Conservation (phyloP, 2,888 invertebrate species). For the Torymus texanus region DNA sequence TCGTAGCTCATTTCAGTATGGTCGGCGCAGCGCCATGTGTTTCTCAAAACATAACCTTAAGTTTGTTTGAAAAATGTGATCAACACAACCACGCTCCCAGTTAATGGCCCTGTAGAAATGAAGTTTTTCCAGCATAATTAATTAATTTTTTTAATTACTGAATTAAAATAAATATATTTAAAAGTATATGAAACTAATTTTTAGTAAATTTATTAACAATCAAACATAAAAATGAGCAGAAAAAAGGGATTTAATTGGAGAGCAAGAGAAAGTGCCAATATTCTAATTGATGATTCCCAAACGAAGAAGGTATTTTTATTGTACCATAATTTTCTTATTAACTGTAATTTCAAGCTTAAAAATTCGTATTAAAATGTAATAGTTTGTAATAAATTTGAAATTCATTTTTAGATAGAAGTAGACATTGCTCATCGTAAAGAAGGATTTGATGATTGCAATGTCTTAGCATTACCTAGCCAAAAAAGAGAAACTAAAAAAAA, state of each 20-base stretch:
- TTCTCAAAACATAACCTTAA: conserved; percentile 40
- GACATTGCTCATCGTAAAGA: conserved; percentile 79
- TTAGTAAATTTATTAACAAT: conserved; percentile 1
- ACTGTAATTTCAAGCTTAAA: too few relatives aligned
- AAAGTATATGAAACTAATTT: neutral
- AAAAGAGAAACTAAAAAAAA: conserved; percentile 83
- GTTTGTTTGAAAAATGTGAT: neutral
- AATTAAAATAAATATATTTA: neutral
- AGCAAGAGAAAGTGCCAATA: conserved; percentile 82
- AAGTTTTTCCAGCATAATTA: too few relatives aligned
- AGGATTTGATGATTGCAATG: conserved; percentile 85
- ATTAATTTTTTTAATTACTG: too few relatives aligned
- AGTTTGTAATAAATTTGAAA: neutral
- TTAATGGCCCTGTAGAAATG: too few relatives aligned
- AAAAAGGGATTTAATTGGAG: conserved; percentile 86
- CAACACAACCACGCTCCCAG: too few relatives aligned
- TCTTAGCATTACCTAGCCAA: conserved; percentile 87
- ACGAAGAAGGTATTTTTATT: conserved; percentile 80
- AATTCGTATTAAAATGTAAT: too few relatives aligned
- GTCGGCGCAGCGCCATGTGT: neutral
- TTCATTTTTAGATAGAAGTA: conserved; percentile 80
- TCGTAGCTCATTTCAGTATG: too few relatives aligned
- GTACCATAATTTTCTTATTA: too few relatives aligned
- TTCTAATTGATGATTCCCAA: conserved; percentile 82
- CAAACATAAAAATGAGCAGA: conserved; percentile 79